Conservation (phyloP, 2,113 vertebrate genomes). For the Pelecanoides urinatrix region DNA sequence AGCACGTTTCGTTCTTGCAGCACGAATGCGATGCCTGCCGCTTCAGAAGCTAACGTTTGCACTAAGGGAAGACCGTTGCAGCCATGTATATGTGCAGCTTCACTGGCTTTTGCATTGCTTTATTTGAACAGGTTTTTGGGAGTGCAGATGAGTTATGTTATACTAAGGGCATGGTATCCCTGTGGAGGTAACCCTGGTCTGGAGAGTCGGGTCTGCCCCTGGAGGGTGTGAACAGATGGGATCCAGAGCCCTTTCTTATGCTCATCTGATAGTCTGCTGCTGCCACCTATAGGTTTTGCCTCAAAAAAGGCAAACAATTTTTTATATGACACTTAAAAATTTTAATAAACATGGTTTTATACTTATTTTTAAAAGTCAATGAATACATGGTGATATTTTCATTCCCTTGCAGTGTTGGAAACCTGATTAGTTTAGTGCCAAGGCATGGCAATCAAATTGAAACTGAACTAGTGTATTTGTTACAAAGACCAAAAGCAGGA, state of each 20-base stretch:
- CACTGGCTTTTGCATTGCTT: conserved; percentile 8
- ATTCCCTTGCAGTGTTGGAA: neutral
- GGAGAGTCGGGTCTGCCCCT: neutral
- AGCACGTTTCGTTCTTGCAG: neutral
- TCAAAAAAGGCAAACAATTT: neutral
- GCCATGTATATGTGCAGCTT: neutral
- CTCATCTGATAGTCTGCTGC: conserved; percentile 50
- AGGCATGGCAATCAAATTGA: neutral
- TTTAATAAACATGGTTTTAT: conserved; percentile 46
- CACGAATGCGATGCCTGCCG: accelerated
- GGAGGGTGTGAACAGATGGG: neutral
- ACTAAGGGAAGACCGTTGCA: neutral
- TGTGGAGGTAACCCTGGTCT: neutral
- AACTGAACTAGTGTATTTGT: neutral
- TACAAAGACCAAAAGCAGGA: neutral
- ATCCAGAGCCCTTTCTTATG: neutral
- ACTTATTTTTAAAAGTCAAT: neutral
- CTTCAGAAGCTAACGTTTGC: neutral
- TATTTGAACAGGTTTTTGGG: neutral
- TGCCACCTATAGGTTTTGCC: conserved; percentile 42
- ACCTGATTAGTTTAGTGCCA: neutral
- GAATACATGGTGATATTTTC: neutral
- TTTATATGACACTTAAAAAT: neutral
- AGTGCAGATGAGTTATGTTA: neutral
- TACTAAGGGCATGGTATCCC: neutral